These are phyloP conservation scores for Potamilus streckersoni DNA, from an alignment of 1,140 invertebrate species.

Conservation along the genomic window DNA sequence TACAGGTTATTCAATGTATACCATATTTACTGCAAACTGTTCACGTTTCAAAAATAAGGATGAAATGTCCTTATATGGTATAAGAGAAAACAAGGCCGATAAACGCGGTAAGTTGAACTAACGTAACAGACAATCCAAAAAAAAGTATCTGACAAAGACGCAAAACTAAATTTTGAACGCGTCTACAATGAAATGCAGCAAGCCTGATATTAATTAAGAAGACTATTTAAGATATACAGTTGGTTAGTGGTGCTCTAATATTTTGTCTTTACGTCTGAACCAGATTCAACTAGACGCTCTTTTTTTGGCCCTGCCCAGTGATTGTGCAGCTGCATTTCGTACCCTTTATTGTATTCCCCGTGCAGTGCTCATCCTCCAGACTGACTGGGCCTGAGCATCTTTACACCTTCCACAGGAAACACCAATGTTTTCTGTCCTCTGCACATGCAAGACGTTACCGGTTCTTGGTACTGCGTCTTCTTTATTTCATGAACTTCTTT, in stretches of 20 bases:
- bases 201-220: too few species aligned
- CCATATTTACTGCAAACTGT: too few species aligned
- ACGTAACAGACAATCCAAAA: too few species aligned
- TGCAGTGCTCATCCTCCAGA: constrained; percentile 11
- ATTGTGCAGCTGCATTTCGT: constrained; percentile 3
- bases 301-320: constrained; percentile 2
- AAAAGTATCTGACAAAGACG: too few species aligned
- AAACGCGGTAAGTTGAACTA: too few species aligned
- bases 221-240: too few species aligned
- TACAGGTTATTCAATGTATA: too few species aligned
- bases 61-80: too few species aligned
- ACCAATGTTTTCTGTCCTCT: constrained; percentile 13
- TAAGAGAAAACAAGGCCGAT: too few species aligned
- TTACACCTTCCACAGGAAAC: constrained; percentile 19
- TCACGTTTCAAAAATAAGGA: too few species aligned
- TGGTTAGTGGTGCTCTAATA: constrained; percentile 6
- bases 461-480: constrained; percentile 9
- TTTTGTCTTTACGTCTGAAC: constrained; percentile 9
- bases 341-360: constrained; percentile 5
- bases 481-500: constrained; percentile 5
- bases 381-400: constrained; percentile 23
- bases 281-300: constrained; percentile 25
- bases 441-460: background rate
- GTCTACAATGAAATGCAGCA: too few species aligned
- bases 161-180: too few species aligned